phyloP scores from a whole-genome alignment of 2,888 invertebrate species.

The Drosophila limbata region DNA sequence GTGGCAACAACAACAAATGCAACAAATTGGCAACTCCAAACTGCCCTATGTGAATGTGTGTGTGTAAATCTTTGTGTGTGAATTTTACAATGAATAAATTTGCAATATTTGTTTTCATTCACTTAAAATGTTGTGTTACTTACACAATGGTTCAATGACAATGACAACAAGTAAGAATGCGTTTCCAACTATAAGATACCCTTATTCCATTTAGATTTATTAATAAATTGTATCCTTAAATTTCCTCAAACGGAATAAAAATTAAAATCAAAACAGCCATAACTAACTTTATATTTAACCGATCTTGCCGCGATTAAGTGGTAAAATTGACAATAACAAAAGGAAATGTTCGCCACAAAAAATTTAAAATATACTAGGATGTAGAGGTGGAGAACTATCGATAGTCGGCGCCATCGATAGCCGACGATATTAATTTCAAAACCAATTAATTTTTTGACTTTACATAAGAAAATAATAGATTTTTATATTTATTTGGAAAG shows the following conservation, averaged over 20 bases:
- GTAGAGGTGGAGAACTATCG: too few species aligned
- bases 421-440: too few species aligned
- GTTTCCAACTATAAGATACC: background rate
- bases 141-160: conserved; percentile 34
- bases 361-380: background rate
- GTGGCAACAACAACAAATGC: conserved; percentile 36
- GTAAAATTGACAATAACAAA: background rate
- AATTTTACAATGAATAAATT: conserved; percentile 71
- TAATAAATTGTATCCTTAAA: too few species aligned
- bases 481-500: too few species aligned
- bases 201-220: background rate
- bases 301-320: background rate
- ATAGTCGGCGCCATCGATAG: too few species aligned
- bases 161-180: background rate
- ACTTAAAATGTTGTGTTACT: conserved; percentile 71
- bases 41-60: conserved; percentile 1
- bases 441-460: too few species aligned
- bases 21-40: conserved; percentile 39
- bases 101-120: conserved; percentile 76
- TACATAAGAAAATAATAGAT: too few species aligned
- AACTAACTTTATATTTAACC: background rate
- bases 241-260: too few species aligned
- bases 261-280: background rate
- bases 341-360: background rate
- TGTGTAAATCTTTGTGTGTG: conserved; percentile 16